Conservation (phyloP, 1,140 invertebrate species). For the Macrobrachium nipponense region DNA sequence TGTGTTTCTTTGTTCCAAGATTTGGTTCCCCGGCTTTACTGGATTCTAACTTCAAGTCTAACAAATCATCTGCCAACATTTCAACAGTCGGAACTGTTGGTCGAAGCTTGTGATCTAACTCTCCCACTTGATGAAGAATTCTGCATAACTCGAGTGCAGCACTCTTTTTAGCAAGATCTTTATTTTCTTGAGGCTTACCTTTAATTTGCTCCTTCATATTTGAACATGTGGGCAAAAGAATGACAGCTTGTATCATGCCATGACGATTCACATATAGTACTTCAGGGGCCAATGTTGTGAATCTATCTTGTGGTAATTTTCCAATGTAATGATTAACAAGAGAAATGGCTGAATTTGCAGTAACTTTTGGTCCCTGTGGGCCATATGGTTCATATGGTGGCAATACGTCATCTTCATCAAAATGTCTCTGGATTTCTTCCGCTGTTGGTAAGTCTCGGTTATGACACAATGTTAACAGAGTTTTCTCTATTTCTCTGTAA, state of each 20-base stretch:
- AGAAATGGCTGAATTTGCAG: conserved; percentile 53
- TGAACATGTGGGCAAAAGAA: conserved; percentile 50
- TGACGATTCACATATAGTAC: neutral
- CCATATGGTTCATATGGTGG: conserved; percentile 49
- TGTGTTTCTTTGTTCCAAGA: conserved; percentile 53
- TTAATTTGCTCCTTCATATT: neutral
- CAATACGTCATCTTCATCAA: conserved; percentile 40
- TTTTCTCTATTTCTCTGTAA: conserved; percentile 56
- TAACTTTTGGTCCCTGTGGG: conserved; percentile 50
- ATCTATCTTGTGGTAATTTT: conserved; percentile 62
- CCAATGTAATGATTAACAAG: conserved; percentile 61
- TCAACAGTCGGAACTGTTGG: conserved; percentile 37
- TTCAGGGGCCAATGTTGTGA: conserved; percentile 53
- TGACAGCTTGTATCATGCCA: neutral
- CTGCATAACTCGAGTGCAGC: conserved; percentile 53
- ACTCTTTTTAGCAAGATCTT: conserved; percentile 56
- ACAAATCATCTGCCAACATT: conserved; percentile 11
- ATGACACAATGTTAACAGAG: conserved; percentile 32
- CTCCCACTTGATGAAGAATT: conserved; percentile 45
- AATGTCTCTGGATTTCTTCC: conserved; percentile 34
- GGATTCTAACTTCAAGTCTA: conserved; percentile 36
- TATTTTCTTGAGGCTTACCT: conserved; percentile 44
- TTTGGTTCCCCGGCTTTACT: neutral
- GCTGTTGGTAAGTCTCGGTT: conserved; percentile 33
- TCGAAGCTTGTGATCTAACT: conserved; percentile 48